Base-by-base conservation (phyloP, 2,888 invertebrate species). In the Orthonychiurus folsomi region DNA sequence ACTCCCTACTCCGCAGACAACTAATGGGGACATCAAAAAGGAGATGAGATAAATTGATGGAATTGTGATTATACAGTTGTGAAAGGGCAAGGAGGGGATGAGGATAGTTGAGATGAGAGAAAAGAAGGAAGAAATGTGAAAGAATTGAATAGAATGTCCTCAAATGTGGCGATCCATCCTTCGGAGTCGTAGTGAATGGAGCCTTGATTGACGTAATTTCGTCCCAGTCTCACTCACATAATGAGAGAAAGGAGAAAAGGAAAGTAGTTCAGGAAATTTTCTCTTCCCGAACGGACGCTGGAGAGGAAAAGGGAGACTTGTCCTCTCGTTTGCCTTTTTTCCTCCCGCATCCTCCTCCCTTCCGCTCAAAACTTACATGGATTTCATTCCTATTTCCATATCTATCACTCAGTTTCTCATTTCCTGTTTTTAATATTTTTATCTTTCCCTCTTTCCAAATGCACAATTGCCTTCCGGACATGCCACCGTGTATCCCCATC, bases 181-280 rank as follows among this genome's bases (percentile, higher is more conserved):
- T n/a, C n/a, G n/a, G n/a, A 37, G 37, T 37, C 15, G 37, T 9
- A 37, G 37, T 37, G 37, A 37, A 71, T 71, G 63, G 71, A 67
- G 65, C 23, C 63, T 69, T 72, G 72, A 72, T 72, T 72, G 72
- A 72, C 70, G 69, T 70, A 72, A 72, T 72, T 71, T 37, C 37
- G 37, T 37, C 37, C 37, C 37, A 66, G 65, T 71, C 68, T 68
- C 68, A 67, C 68, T 69, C 66, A 61, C 65, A 69, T 70, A 72
- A 69, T 70, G 69, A 72, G 68, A 28, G 53, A 60, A 52, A 53
- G 37, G 63, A 60, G 61, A 65, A 60, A 25, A 61, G 65, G 68
- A 69, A 69, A 70, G 67, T 67, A 70, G 68, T 72, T 69, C 68
- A 72, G 72, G 72, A 72, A 70, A 72, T 72, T 70, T 72, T 72